A percentile compares a stretch with the other conserved stretches of the same genome.
phyloP scores from a whole-genome alignment of 2,113 vertebrate genomes.

The Pteronura brasiliensis region DNA sequence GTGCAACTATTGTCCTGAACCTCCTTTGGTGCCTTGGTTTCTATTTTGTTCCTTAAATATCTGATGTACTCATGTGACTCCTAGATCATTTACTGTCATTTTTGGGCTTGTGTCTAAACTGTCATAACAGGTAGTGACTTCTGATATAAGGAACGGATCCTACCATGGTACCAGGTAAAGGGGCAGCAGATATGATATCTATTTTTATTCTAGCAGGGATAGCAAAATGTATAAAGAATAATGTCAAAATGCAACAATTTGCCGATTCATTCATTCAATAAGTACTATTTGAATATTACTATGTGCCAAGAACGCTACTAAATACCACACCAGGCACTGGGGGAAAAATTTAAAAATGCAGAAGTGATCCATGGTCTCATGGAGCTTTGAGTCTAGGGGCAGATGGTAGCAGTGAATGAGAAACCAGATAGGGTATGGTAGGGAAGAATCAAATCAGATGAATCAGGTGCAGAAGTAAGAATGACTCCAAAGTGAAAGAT shows the following conservation, averaged over 20 bases:
- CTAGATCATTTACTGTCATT: not conserved
- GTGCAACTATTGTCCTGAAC: not conserved
- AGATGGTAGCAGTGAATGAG: not conserved
- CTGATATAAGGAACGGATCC: not conserved
- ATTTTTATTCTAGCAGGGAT: not conserved
- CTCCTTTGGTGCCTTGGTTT: not conserved
- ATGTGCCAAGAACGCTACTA: not conserved
- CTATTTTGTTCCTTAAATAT: not conserved
- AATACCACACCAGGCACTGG: too few relatives aligned
- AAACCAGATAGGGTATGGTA: not conserved
- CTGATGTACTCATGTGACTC: not conserved
- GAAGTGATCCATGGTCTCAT: not conserved
- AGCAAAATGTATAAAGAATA: not conserved
- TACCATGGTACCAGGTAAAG: not conserved
- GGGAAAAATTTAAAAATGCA: not conserved
- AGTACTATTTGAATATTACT: not conserved
- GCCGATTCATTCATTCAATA: not conserved
- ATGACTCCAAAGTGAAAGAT: not conserved
- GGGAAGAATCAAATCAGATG: not conserved
- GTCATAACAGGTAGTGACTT: not conserved
- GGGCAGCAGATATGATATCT: not conserved
- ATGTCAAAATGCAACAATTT: not conserved
- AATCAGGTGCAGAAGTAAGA: not conserved
- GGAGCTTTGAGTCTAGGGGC: not conserved
- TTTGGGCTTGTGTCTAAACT: not conserved